Conservation (phyloP, 2,113 vertebrate genomes). For the Rissa tridactyla region DNA sequence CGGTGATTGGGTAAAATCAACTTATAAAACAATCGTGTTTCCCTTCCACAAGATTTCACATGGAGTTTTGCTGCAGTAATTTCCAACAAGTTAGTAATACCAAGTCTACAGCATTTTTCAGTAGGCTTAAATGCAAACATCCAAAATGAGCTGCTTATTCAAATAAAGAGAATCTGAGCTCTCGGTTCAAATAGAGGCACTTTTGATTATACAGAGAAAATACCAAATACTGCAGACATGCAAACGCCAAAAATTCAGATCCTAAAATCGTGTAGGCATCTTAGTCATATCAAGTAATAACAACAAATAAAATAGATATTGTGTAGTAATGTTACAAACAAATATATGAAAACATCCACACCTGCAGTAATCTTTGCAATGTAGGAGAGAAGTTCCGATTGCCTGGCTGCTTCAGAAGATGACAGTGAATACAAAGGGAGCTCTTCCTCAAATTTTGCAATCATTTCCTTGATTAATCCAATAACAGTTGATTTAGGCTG, state of each 20-base stretch:
- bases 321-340: not conserved
- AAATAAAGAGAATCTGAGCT: not conserved
- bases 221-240: not conserved
- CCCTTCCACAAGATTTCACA: not conserved
- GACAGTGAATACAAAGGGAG: constrained; percentile 84
- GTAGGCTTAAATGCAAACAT: not conserved
- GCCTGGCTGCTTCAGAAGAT: constrained; percentile 73
- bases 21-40: not conserved
- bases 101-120: not conserved
- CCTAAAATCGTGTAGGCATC: not conserved
- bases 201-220: not conserved
- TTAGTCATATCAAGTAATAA: not conserved
- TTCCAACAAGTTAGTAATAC: not conserved
- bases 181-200: not conserved
- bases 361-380: constrained; percentile 86
- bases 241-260: not conserved
- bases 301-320: not conserved
- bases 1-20: not conserved
- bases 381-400: constrained; percentile 83
- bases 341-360: constrained; percentile 39
- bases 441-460: constrained; percentile 89
- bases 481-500: constrained; percentile 89
- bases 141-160: not conserved
- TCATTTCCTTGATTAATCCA: constrained; percentile 89
- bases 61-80: not conserved